Percentiles rank a stretch among this genome's conserved stretches.
phyloP scores from a whole-genome alignment of 2,113 vertebrate genomes.

The Piprites chloris region DNA sequence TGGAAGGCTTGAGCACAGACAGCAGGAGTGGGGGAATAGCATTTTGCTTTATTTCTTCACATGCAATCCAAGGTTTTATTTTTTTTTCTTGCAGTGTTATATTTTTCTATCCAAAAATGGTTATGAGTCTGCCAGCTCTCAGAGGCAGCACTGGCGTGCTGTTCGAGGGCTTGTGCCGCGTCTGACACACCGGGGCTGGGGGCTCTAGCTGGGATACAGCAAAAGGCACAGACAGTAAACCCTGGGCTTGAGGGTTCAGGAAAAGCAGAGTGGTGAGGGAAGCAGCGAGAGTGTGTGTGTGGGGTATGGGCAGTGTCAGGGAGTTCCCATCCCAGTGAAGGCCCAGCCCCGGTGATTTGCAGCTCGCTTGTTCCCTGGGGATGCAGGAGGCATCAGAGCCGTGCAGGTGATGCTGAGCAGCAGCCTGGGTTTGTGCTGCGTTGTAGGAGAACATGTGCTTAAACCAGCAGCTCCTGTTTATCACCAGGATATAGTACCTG shows the following conservation, averaged over 20 bases:
- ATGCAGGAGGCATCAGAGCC: not conserved
- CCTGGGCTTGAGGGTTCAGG: not conserved
- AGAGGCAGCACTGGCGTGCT: not conserved
- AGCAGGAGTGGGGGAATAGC: slow-evolving; percentile 62
- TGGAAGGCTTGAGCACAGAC: slow-evolving; percentile 53
- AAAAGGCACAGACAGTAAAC: not conserved
- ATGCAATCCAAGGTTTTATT: slow-evolving; percentile 27
- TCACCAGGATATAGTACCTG: slow-evolving; percentile 6
- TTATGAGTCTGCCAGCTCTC: slow-evolving; percentile 27
- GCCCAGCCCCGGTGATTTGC: not conserved
- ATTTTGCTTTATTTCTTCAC: slow-evolving; percentile 58
- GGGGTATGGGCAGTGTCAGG: not conserved
- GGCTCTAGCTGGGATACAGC: not conserved
- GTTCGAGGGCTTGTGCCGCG: not conserved
- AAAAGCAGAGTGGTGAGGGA: not conserved
- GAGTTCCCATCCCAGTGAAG: not conserved
- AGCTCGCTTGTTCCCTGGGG: not conserved
- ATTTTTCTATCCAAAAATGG: slow-evolving; percentile 54
- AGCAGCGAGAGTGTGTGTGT: not conserved
- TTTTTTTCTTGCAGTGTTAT: not conserved
- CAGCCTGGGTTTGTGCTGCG: not conserved
- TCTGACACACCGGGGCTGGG: not conserved
- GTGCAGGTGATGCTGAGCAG: not conserved
- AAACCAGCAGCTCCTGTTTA: slow-evolving; percentile 23
- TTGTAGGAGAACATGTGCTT: not conserved